Evolutionary conservation across 2,113 vertebrate genomes (phyloP).

Genomic region (Poeciliopsis occidentalis): DNA sequence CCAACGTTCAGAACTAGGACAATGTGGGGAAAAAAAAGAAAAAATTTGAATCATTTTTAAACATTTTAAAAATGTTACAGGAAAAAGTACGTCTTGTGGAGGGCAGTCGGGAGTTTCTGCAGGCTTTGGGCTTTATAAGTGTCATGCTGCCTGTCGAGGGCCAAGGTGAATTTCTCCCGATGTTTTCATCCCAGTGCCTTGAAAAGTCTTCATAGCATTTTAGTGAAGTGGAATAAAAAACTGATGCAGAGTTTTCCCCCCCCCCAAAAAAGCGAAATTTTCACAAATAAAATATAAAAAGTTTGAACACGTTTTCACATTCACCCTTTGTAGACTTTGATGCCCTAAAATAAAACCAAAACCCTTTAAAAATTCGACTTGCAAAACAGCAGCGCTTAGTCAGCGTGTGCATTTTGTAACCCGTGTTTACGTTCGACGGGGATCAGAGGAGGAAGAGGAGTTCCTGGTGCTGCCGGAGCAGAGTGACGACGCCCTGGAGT

Average conservation of each 20-base stretch:
- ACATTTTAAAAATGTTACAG: constrained; percentile 64
- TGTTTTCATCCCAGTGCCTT: background rate
- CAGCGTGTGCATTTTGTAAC: background rate
- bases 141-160: constrained; percentile 79
- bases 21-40: background rate
- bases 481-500: constrained; percentile 72
- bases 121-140: constrained; percentile 88
- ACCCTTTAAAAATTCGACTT: background rate
- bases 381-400: background rate
- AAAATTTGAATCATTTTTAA: background rate
- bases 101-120: constrained; percentile 87
- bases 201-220: background rate
- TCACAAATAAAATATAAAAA: background rate
- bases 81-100: constrained; percentile 89
- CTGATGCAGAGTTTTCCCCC: no score
- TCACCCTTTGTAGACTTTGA: background rate
- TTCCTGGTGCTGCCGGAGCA: constrained; percentile 86
- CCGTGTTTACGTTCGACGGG: constrained; percentile 1
- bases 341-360: background rate
- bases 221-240: background rate
- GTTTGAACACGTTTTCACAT: background rate
- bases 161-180: constrained; percentile 79
- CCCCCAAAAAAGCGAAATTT: no score
- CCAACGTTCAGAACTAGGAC: no score
- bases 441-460: constrained; percentile 84